Evolutionary conservation across 2,888 invertebrate species (phyloP), one percentile per base, ranked within the genome.

Genomic region (Lasioglossum zephyrum): DNA sequence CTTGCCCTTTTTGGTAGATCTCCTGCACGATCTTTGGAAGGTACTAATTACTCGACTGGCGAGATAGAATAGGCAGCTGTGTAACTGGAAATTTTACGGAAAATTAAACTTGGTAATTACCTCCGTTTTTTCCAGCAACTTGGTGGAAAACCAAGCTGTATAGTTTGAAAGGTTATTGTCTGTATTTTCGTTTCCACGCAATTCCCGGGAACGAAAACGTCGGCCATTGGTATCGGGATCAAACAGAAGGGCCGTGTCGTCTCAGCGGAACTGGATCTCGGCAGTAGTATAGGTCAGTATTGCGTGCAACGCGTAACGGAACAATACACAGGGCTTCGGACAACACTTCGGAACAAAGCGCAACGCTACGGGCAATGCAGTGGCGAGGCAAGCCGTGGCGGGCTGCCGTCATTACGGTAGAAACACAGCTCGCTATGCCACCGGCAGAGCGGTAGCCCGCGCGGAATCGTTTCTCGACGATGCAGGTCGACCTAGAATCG

Each of bases 291-390:
- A 39, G 77, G 81, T 83, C 66, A 76, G 69, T 72, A 78, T 79
- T 82, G 79, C 77, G 79, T 69, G 53, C 47, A 79, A 73, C 81
- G 69, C 75, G 85, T 75, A 73, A 73, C 63, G 77, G 75, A 87
- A 87, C 85, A 87, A 89, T 81, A 80, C 73, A 78, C 77, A 80
- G 63, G 80, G 81, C 81, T 84, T 87, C 79, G 89, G 87, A 89
- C 89, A 87, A 89, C 88, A 87, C 31, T 39, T 41, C 39, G 41
- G 74, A 88, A 90, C 89, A 89, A 90, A 84, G 91, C 80, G 82
- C 70, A 80, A 69, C 77, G 87, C 84, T 90, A 90, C 84, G 70
- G 91, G 87, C 89, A 31, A 87, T 89, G 82, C 84, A 84, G 84
- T 81, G 69, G 85, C 74, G 77, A 84, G 82, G 85, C 83, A 87